These are phyloP conservation scores for Mirza zaza DNA, from an alignment of 2,113 vertebrate species.

Conservation along the genomic window DNA sequence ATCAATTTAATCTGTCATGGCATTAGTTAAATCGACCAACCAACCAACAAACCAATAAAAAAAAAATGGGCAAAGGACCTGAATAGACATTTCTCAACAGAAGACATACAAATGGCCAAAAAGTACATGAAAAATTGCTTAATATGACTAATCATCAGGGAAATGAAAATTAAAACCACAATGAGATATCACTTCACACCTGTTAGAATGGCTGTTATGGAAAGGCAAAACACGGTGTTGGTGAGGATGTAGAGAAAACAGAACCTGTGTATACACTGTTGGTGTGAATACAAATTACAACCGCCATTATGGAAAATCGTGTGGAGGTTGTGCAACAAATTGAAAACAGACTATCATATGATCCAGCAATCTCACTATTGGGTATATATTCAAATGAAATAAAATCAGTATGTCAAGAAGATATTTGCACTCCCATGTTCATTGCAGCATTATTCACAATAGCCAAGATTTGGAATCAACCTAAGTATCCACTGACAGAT, in stretches of 20 bases:
- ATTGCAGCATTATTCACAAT: not conserved
- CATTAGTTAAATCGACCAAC: too few species aligned
- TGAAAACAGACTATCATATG: not conserved
- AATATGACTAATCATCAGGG: not conserved
- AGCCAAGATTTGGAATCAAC: not conserved
- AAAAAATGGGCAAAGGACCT: not conserved
- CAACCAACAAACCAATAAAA: too few species aligned
- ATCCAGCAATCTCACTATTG: not conserved
- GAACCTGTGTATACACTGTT: not conserved
- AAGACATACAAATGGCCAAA: not conserved
- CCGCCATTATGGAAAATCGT: not conserved
- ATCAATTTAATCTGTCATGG: not conserved
- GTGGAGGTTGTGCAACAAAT: too few species aligned
- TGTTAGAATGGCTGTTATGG: not conserved
- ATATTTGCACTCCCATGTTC: not conserved
- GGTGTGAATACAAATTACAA: not conserved
- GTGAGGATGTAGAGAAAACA: not conserved
- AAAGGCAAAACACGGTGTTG: not conserved
- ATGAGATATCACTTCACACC: not conserved
- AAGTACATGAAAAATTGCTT: not conserved
- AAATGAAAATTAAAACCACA: not conserved
- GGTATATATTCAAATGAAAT: not conserved
- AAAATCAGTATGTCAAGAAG: not conserved
- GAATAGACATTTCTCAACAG: not conserved
- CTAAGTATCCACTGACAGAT: not conserved